Conservation (phyloP, 2,888 invertebrate genomes). For the Drosophila paracracens region DNA sequence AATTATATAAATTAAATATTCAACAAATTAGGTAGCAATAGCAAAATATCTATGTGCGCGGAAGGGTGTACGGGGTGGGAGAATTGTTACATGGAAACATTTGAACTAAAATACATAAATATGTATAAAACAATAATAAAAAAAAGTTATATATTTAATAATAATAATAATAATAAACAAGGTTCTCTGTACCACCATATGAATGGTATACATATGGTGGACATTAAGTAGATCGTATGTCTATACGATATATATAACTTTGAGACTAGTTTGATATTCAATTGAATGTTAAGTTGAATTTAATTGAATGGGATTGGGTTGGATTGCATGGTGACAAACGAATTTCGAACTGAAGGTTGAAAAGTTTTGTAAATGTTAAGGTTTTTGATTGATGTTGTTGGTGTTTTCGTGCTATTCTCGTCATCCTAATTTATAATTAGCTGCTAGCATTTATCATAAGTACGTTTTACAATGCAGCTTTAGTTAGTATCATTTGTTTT, state of each 20-base stretch:
- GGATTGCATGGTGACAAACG: constrained; percentile 1
- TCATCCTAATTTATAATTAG: constrained; percentile 46
- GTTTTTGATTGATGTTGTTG: constrained; percentile 22
- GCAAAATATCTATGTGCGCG: constrained; percentile 32
- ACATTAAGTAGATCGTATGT: constrained; percentile 38
- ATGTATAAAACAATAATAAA: constrained; percentile 23
- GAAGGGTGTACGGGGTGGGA: constrained; percentile 2
- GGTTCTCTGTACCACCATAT: constrained; percentile 22
- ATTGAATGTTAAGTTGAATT: constrained; percentile 20
- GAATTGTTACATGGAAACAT: constrained; percentile 20
- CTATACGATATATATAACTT: constrained; percentile 39
- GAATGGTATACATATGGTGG: constrained; percentile 12
- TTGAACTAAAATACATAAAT: constrained; percentile 34
- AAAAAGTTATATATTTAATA: constrained; percentile 8
- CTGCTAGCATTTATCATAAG: constrained; percentile 78
- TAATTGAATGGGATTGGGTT: constrained; percentile 22
- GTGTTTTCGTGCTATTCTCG: constrained; percentile 48
- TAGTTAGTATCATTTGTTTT: constrained; percentile 42
- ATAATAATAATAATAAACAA: constrained; percentile 41
- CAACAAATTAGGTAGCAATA: constrained; percentile 62
- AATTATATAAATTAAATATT: constrained; percentile 73
- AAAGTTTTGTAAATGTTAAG: constrained; percentile 18
- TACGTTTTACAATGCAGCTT: constrained; percentile 78
- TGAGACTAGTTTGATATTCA: constrained; percentile 57
- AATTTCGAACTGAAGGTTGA: constrained; percentile 22